Percentiles rank a stretch among this genome's conserved stretches.
phyloP scores from a whole-genome alignment of 2,888 invertebrate genomes.

The Ennomos erosarius region DNA sequence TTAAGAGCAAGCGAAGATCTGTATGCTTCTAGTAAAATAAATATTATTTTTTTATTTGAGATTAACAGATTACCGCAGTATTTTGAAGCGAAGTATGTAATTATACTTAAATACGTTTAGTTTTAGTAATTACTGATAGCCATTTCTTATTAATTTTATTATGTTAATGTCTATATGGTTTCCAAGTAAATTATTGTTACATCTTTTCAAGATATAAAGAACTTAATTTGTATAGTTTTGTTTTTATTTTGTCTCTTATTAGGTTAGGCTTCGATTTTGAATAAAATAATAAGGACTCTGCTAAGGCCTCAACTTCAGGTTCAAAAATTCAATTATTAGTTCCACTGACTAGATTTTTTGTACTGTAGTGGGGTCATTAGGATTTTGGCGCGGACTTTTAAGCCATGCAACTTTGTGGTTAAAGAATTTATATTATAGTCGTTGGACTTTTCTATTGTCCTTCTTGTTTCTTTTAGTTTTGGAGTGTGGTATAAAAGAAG shows the following conservation, averaged over 20 bases:
- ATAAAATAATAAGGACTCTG: too few species aligned
- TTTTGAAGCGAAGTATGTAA: constrained; percentile 29
- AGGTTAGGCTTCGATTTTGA: too few species aligned
- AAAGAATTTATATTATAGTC: too few species aligned
- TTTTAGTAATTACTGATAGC: constrained; percentile 48
- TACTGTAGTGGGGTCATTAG: too few species aligned
- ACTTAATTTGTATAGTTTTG: constrained; percentile 71
- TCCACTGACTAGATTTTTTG: too few species aligned
- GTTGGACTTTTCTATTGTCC: too few species aligned
- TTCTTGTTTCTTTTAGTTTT: too few species aligned
- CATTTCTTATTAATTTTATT: constrained; percentile 49
- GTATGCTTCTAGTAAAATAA: constrained; percentile 18
- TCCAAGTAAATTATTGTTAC: constrained; percentile 81
- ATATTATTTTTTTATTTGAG: constrained; percentile 48
- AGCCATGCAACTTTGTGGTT: too few species aligned
- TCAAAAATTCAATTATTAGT: too few species aligned
- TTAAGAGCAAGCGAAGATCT: constrained; percentile 10
- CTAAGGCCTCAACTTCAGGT: too few species aligned
- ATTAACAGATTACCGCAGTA: constrained; percentile 67
- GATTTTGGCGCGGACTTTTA: too few species aligned
- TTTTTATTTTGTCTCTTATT: constrained; percentile 50
- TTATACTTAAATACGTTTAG: constrained; percentile 23
- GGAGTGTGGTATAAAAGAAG: too few species aligned
- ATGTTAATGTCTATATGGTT: constrained; percentile 68
- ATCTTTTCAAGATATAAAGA: constrained; percentile 78